Conservation (phyloP, 1,140 invertebrate species). For the Leptopilina clavipes region DNA sequence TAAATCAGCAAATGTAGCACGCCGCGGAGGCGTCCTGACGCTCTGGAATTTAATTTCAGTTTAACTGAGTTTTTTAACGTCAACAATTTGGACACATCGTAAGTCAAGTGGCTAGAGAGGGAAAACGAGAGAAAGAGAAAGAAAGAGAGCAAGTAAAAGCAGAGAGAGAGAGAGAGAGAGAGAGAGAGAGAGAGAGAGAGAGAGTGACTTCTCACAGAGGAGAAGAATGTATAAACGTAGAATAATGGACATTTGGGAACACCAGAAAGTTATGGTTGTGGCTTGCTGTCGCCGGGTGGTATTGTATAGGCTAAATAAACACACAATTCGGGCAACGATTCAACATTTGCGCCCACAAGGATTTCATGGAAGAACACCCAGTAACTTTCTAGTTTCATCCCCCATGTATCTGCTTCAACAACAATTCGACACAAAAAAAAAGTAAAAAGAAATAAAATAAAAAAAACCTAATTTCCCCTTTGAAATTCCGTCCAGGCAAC, state of each 20-base stretch:
- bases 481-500: no score
- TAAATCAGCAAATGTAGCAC: constrained; percentile 28
- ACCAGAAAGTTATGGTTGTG: constrained; percentile 23
- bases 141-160: no score
- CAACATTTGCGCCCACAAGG: background rate
- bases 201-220: no score
- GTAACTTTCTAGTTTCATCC: constrained; percentile 5
- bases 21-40: background rate
- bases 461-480: background rate
- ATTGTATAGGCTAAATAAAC: constrained; percentile 22
- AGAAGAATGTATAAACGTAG: constrained; percentile 16
- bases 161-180: no score
- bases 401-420: no score
- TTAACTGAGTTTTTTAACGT: constrained; percentile 32
- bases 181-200: no score
- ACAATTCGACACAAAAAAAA: no score
- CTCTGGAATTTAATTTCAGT: constrained; percentile 28
- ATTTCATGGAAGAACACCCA: constrained; percentile 31
- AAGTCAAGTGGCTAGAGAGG: constrained; percentile 30
- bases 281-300: constrained; percentile 12
- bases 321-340: constrained; percentile 19
- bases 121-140: background rate
- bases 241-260: constrained; percentile 24
- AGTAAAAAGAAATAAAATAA: no score
- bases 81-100: constrained; percentile 15